Evolutionary conservation across 30 jellyfish, hydroid and myxozoan genomes (phyloP).

Genomic region (Turritopsis rubra): DNA sequence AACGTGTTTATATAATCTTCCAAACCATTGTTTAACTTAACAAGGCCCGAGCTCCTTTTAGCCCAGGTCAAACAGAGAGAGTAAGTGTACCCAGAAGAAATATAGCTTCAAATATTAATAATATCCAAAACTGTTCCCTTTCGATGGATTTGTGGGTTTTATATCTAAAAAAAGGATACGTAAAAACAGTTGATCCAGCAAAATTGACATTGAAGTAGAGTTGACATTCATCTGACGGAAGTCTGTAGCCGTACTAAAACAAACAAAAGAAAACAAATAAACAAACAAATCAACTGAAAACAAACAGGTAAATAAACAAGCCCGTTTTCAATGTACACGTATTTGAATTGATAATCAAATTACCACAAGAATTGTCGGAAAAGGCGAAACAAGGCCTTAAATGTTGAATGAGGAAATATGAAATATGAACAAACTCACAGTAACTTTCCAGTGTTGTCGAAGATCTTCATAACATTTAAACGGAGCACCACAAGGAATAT

Average conservation of each 20-base stretch:
- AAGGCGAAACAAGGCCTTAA: too few relatives aligned
- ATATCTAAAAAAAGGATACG: conserved; percentile 34
- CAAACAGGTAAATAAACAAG: neutral
- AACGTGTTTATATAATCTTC: too few relatives aligned
- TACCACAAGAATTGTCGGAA: too few relatives aligned
- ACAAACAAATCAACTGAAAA: neutral
- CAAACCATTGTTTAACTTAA: too few relatives aligned
- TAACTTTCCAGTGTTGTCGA: conserved; percentile 72
- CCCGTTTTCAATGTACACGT: neutral
- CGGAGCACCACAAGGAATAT: conserved; percentile 51
- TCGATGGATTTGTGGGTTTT: too few relatives aligned
- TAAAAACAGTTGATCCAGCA: conserved; percentile 43
- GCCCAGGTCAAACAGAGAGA: too few relatives aligned
- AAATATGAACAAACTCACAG: conserved; percentile 22
- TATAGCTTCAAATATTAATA: too few relatives aligned
- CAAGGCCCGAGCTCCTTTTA: too few relatives aligned
- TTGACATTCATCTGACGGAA: conserved; percentile 44
- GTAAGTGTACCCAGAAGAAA: too few relatives aligned
- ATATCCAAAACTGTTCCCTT: too few relatives aligned
- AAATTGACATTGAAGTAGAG: conserved; percentile 32
- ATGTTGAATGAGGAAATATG: neutral
- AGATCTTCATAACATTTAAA: conserved; percentile 44
- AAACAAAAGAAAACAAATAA: neutral
- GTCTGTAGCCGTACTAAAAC: conserved; percentile 60
- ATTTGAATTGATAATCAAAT: neutral